Base-by-base conservation (phyloP, 2,113 vertebrate genomes). In the Syngnathoides biaculeatus region DNA sequence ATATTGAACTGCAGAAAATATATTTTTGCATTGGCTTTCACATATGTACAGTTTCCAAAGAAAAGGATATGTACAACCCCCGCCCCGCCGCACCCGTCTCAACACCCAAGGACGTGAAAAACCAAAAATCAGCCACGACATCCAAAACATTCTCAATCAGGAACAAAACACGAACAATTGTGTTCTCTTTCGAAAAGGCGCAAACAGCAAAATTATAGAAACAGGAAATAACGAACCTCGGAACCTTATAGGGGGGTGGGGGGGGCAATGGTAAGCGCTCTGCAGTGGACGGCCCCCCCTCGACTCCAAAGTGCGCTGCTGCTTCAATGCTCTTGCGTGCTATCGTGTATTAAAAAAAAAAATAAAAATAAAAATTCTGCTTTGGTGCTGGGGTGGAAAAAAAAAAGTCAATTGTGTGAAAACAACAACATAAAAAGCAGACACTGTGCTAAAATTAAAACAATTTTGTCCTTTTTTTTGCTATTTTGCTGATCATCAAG, bases 1-100 rank as follows among this genome's bases (percentile, higher is more conserved):
- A 90, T 88, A 90, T 89, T 83, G 82, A 87, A 89, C 91, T 89
- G 90, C 91, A 87, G 90, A 93, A 93, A 93, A 93, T 92, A 92
- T 87, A 89, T 85, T 93, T 62, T 91, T 91, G 89, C 86, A 90
- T 86, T 57, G 87, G 86, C 89, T 89, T 91, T 90, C 86, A 90
- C 87, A 91, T 92, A 93, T 93, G 86, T 93, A 93, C 92, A 93
- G 84, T 86, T 88, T 81, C 91, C 80, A 80, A 89, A 89, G 86
- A 88, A 89, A 80, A 87, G 69, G 80, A 79, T 91, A 92, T 92
- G 90, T 93, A 92, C 90, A 90, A 84, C 82, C 77, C 7, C 8
- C 7, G 26, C 15, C 4, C 26, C 55, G 24, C 11, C 24, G 12
- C 22, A 4, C 12, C 24, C 48, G 22, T 12, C 9, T n/a, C 81